Evolutionary conservation across 2,888 invertebrate genomes (phyloP).

Genomic region (Tetranychus piercei): DNA sequence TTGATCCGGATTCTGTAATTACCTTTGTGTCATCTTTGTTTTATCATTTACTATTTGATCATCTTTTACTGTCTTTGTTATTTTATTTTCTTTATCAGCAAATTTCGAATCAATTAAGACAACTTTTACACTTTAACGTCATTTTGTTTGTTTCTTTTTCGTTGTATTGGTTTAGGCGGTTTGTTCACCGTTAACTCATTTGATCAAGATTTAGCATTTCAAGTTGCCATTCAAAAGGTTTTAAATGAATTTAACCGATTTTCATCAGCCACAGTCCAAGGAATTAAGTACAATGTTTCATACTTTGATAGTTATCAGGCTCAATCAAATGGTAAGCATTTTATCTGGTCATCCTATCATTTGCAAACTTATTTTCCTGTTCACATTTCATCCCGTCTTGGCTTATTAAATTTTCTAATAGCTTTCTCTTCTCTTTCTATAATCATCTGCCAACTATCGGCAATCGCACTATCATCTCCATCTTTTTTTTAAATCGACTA

Average conservation of each 20-base stretch:
- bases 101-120: too few species aligned
- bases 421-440: neutral
- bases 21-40: too few species aligned
- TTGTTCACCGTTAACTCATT: neutral
- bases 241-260: neutral
- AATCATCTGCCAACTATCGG: too few species aligned
- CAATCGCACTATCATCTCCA: neutral
- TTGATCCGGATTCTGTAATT: too few species aligned
- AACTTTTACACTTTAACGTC: too few species aligned
- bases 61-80: too few species aligned
- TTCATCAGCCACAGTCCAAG: neutral
- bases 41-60: too few species aligned
- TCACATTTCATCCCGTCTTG: neutral
- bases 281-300: neutral
- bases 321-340: neutral
- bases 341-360: neutral
- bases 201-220: conserved; percentile 4
- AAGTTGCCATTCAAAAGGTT: neutral
- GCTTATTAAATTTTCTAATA: neutral
- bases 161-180: neutral
- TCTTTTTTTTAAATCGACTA: neutral
- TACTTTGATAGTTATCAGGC: neutral
- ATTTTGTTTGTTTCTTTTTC: too few species aligned
- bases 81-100: too few species aligned
- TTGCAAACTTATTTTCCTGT: neutral